Evolutionary conservation across 2,888 invertebrate species (phyloP).

Genomic region (Cephus nigrinus): DNA sequence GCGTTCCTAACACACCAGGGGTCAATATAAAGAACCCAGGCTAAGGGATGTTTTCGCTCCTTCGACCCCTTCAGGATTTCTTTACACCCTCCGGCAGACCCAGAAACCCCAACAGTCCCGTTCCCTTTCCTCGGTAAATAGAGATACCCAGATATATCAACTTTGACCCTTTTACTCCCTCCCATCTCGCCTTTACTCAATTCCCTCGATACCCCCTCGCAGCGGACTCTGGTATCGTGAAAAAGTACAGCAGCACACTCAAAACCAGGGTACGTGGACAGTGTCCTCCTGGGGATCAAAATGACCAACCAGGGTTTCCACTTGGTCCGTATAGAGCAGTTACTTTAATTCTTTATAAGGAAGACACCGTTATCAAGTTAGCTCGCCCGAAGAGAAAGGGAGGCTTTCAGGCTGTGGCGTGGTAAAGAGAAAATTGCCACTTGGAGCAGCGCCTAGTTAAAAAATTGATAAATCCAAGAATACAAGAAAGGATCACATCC

Average conservation of each 20-base stretch:
- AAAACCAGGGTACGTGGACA: neutral
- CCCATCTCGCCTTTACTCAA: neutral
- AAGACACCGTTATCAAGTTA: slow-evolving; percentile 47
- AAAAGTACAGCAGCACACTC: slow-evolving; percentile 13
- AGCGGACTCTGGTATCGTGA: slow-evolving; percentile 8
- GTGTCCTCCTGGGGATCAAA: slow-evolving; percentile 33
- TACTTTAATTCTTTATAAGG: slow-evolving; percentile 51
- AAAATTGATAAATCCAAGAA: slow-evolving; percentile 11
- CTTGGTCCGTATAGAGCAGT: slow-evolving; percentile 34
- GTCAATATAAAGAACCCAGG: slow-evolving; percentile 1
- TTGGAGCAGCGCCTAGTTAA: slow-evolving; percentile 23
- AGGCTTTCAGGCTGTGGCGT: slow-evolving; percentile 17
- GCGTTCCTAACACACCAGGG: slow-evolving; percentile 30
- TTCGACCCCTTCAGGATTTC: neutral
- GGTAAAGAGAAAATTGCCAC: slow-evolving; percentile 32
- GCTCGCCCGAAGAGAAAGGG: slow-evolving; percentile 19
- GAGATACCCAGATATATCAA: neutral
- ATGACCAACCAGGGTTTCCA: slow-evolving; percentile 29
- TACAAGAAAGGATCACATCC: neutral
- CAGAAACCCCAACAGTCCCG: neutral
- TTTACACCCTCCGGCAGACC: neutral
- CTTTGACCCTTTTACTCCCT: neutral
- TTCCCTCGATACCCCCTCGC: neutral
- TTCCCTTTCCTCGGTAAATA: neutral
- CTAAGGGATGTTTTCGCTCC: neutral